These are phyloP conservation scores for Spinibarbus caldwelli DNA, from an alignment of 2,797 vertebrate genomes.

Conservation along the genomic window DNA sequence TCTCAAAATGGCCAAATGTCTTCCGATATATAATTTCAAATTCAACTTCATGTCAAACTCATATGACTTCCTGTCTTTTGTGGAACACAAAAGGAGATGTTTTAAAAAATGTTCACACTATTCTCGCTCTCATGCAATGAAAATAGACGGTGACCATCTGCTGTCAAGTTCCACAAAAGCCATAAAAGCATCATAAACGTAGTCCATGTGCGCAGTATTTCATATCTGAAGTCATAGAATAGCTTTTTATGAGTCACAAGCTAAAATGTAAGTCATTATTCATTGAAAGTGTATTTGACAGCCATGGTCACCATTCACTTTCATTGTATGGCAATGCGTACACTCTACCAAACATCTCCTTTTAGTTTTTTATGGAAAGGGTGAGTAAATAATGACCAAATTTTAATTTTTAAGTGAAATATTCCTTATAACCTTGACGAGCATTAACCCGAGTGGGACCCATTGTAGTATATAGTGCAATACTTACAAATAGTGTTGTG, in stretches of 20 bases:
- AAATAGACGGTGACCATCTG: background rate
- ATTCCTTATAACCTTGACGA: slow-evolving; percentile 23
- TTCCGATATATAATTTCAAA: background rate
- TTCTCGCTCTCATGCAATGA: background rate
- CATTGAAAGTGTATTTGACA: background rate
- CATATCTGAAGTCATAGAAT: background rate
- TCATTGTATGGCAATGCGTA: background rate
- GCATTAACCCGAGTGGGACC: slow-evolving; percentile 17
- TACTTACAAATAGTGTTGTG: slow-evolving; percentile 37
- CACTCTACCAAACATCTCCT: background rate
- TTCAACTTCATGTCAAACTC: background rate
- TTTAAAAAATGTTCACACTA: background rate
- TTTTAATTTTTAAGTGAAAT: background rate
- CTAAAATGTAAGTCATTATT: background rate
- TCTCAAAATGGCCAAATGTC: background rate
- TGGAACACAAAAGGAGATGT: slow-evolving; percentile 5
- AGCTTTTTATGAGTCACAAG: background rate
- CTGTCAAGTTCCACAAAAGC: slow-evolving; percentile 7
- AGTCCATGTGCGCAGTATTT: background rate
- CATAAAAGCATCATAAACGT: slow-evolving; percentile 1
- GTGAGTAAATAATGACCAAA: background rate
- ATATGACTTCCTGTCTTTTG: background rate
- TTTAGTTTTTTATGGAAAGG: background rate
- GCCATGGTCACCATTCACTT: background rate
- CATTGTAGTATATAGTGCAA: slow-evolving; percentile 34